These are phyloP conservation scores for Phoxinus phoxinus DNA, from an alignment of 2,113 vertebrate genomes.

Conservation along the genomic window DNA sequence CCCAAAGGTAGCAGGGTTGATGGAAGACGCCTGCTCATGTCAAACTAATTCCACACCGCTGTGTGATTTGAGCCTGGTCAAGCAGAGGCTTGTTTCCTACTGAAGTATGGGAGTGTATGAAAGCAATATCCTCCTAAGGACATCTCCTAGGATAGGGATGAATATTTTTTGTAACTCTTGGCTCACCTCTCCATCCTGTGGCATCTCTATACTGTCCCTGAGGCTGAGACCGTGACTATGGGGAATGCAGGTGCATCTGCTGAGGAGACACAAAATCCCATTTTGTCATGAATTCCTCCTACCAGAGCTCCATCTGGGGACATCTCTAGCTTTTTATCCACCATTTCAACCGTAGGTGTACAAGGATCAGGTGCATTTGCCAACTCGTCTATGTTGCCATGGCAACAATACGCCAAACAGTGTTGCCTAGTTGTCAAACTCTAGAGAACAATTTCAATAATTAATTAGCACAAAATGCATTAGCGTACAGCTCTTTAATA, in stretches of 20 bases:
- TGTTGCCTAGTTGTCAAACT: constrained; percentile 25
- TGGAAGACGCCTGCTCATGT: constrained; percentile 36
- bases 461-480: constrained; percentile 27
- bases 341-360: constrained; percentile 4
- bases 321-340: constrained; percentile 34
- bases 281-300: constrained; percentile 29
- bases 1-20: constrained; percentile 19
- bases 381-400: constrained; percentile 22
- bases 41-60: constrained; percentile 44
- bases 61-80: background rate
- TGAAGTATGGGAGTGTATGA: background rate
- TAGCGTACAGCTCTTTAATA: background rate
- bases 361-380: constrained; percentile 22
- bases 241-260: constrained; percentile 45
- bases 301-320: constrained; percentile 47
- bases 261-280: constrained; percentile 20
- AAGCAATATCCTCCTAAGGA: constrained; percentile 1
- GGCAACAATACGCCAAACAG: constrained; percentile 15
- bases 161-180: background rate
- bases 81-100: constrained; percentile 19
- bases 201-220: constrained; percentile 26
- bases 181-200: constrained; percentile 11
- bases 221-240: constrained; percentile 11
- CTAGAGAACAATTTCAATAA: constrained; percentile 12
- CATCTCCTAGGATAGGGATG: background rate